phyloP scores from a whole-genome alignment of 2,888 invertebrate genomes.

The Melanostoma scalare region DNA sequence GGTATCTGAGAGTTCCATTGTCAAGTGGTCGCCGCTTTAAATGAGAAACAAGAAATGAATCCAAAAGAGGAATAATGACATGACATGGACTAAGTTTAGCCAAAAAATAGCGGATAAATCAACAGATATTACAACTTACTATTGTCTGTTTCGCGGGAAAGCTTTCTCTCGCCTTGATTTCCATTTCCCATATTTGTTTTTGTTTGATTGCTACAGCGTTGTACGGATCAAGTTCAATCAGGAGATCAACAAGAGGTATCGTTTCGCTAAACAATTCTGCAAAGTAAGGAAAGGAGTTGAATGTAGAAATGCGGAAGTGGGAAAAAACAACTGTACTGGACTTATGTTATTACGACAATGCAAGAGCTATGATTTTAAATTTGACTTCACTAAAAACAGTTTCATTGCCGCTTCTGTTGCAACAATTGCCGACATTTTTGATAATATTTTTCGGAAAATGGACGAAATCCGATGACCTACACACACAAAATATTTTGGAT shows the following conservation, averaged over 20 bases:
- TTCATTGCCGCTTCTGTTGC: no score
- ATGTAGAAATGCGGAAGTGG: background rate
- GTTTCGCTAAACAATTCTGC: slow-evolving; percentile 24
- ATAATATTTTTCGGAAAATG: no score
- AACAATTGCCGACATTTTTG: no score
- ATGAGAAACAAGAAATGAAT: no score
- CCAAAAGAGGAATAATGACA: no score
- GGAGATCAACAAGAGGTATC: slow-evolving; percentile 14
- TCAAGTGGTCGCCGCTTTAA: no score
- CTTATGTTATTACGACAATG: no score
- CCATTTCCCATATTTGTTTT: slow-evolving; percentile 37
- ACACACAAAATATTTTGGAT: no score
- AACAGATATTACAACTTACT: background rate
- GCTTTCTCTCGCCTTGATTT: slow-evolving; percentile 33
- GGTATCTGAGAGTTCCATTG: background rate
- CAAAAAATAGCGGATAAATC: slow-evolving; percentile 1
- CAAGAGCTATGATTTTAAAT: no score
- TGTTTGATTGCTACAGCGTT: slow-evolving; percentile 30
- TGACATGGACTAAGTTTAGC: background rate
- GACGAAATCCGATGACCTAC: no score
- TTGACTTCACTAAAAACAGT: no score
- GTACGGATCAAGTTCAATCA: slow-evolving; percentile 8
- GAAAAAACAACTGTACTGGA: background rate
- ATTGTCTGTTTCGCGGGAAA: background rate
- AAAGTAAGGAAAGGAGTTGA: no score